phyloP scores from a whole-genome alignment of 2,888 invertebrate species.

The Caenorhabditis angaria region DNA sequence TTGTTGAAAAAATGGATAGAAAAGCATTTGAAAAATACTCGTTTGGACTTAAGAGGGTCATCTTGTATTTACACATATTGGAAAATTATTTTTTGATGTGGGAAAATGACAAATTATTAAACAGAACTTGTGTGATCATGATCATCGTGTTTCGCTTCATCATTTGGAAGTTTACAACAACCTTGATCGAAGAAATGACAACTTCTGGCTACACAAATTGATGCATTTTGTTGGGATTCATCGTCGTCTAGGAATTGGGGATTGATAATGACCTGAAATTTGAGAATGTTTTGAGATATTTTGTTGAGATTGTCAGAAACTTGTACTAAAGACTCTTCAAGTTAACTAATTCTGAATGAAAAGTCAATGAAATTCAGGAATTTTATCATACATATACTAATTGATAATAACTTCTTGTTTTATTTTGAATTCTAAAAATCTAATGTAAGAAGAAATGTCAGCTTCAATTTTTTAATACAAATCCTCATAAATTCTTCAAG shows the following conservation, averaged over 20 bases:
- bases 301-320: too few species aligned
- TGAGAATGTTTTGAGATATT: neutral
- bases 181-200: constrained; percentile 39
- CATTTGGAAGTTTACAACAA: constrained; percentile 25
- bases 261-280: constrained; percentile 33
- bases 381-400: too few species aligned
- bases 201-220: constrained; percentile 29
- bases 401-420: too few species aligned
- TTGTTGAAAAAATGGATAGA: neutral
- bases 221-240: constrained; percentile 2
- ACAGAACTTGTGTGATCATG: neutral
- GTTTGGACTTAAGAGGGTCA: neutral
- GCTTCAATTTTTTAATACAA: too few species aligned
- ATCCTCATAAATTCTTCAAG: too few species aligned
- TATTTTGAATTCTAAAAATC: too few species aligned
- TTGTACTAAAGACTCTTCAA: too few species aligned
- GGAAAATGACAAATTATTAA: neutral
- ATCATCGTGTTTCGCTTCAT: neutral
- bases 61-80: neutral
- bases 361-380: too few species aligned
- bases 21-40: neutral
- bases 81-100: neutral
- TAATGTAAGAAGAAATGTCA: too few species aligned
- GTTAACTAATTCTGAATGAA: too few species aligned
- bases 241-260: constrained; percentile 30